Evolutionary conservation across 2,888 invertebrate genomes (phyloP).

Genomic region (Cheilosia scutellata): DNA sequence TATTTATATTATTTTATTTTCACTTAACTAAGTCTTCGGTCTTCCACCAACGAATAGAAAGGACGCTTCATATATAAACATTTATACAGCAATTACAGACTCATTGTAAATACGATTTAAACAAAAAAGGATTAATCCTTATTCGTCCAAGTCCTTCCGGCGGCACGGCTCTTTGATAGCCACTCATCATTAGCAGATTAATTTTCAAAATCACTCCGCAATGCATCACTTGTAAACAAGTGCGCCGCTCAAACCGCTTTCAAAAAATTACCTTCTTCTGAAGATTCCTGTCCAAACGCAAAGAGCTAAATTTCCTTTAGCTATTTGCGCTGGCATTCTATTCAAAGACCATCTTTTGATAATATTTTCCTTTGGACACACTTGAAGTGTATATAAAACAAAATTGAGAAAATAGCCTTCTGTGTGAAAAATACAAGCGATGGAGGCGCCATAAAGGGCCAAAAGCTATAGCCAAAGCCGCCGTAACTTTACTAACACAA

Average conservation of each 20-base stretch:
- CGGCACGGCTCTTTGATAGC: neutral
- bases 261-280: neutral
- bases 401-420: conserved; percentile 1
- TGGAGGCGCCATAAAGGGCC: conserved; percentile 27
- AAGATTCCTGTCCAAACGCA: neutral
- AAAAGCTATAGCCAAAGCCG: conserved; percentile 22
- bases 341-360: conserved; percentile 61
- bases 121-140: too few relatives aligned
- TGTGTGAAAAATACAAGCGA: neutral
- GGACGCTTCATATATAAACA: too few relatives aligned
- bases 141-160: too few relatives aligned
- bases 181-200: conserved; percentile 40
- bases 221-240: conserved; percentile 10
- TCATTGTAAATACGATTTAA: too few relatives aligned
- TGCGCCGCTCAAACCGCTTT: neutral
- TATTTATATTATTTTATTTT: too few relatives aligned
- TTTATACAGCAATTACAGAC: too few relatives aligned
- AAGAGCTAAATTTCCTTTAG: neutral
- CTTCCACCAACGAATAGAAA: too few relatives aligned
- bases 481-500: conserved; percentile 57
- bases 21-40: too few relatives aligned
- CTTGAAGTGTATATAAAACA: conserved; percentile 32
- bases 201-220: conserved; percentile 32
- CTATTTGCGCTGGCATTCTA: conserved; percentile 33
- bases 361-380: conserved; percentile 56